These are phyloP conservation scores for Pelecanus crispus DNA, from an alignment of 2,113 vertebrate genomes.

Conservation along the genomic window DNA sequence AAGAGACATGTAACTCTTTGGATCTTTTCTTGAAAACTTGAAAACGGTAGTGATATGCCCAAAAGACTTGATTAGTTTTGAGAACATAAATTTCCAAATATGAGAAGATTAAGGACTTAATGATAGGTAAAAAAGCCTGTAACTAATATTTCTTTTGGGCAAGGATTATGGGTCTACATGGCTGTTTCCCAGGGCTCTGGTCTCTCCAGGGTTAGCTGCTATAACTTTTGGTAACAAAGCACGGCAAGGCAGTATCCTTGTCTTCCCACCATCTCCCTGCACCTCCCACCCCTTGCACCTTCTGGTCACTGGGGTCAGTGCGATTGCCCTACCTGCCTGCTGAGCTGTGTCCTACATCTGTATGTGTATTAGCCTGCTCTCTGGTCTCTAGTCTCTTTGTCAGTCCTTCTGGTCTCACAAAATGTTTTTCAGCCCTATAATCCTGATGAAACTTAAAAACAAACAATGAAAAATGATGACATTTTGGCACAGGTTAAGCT, in stretches of 20 bases:
- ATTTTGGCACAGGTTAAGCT: not conserved
- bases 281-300: not conserved
- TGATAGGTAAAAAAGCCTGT: not conserved
- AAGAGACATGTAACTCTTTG: not conserved
- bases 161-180: not conserved
- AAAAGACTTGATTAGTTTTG: not conserved
- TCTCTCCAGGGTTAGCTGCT: not conserved
- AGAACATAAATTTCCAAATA: not conserved
- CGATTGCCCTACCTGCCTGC: not conserved
- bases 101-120: not conserved
- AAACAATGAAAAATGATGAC: not conserved
- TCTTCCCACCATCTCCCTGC: not conserved
- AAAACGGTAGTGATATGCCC: not conserved
- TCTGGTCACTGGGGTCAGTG: not conserved
- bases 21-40: not conserved
- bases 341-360: not conserved
- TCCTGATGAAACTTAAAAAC: not conserved
- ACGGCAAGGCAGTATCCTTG: accelerated
- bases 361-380: not conserved
- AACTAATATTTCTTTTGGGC: not conserved
- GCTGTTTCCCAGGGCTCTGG: not conserved
- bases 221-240: not conserved
- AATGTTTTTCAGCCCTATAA: not conserved
- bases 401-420: not conserved
- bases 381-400: not conserved